Conservation (phyloP, 2,113 vertebrate genomes). For the Pontoporia blainvillei region DNA sequence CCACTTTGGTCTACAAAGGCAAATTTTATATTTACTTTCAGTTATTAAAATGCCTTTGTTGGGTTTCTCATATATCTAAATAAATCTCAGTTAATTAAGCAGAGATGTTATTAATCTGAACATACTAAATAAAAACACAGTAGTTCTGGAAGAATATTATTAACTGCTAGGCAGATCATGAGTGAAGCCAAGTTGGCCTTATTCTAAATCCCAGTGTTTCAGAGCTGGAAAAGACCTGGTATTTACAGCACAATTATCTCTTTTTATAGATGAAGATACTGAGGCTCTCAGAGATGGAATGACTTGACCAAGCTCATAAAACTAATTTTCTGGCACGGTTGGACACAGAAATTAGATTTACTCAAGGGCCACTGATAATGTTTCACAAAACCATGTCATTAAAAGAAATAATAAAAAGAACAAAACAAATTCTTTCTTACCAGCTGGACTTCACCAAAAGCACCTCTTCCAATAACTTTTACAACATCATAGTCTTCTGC, state of each 20-base stretch:
- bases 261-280: neutral
- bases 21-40: conserved; percentile 26
- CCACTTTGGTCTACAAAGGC: conserved; percentile 15
- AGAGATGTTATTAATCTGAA: neutral
- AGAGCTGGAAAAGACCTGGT: neutral
- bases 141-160: neutral
- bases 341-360: neutral
- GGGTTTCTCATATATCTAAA: neutral
- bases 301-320: neutral
- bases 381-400: neutral
- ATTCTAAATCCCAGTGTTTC: neutral
- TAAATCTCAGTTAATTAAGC: neutral
- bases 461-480: conserved; percentile 98
- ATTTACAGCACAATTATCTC: neutral
- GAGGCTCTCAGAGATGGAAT: neutral
- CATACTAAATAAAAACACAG: neutral
- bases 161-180: neutral
- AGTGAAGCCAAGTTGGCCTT: neutral
- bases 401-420: neutral
- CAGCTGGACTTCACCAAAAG: conserved; percentile 98
- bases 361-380: neutral
- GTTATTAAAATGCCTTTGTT: conserved; percentile 17
- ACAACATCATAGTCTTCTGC: conserved; percentile 98
- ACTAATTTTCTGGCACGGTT: neutral
- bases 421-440: conserved; percentile 81